Base-by-base conservation (phyloP, 2,888 invertebrate genomes). In the Embidobia sp. region DNA sequence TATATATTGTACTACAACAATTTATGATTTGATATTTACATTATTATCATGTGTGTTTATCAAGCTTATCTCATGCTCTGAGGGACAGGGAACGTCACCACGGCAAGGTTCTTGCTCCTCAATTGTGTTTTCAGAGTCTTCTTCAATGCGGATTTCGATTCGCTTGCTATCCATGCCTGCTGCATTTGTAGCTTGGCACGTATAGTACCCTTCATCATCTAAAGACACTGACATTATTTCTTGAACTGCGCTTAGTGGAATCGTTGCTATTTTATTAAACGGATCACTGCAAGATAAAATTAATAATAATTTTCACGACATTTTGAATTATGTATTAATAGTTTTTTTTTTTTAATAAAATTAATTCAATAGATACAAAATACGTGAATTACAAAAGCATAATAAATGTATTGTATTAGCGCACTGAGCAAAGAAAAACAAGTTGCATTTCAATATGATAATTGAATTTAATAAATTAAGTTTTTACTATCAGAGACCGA, bases 191-290 rank as follows among this genome's bases (percentile, higher is more conserved):
- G 94, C 96, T 1, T 91, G 90, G 84, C 97, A 97, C 1, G 92
- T 91, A 88, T 96, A 96, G 8, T 92, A 91, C 6, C 95, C 95
- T 72, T 93, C 93, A 85, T 96, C 94, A 0, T 91, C 90, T 3
- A 89, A 82, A 0, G 91, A 90, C 29, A 93, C 92, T 3, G 91
- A 90, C 4, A 90, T 90, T 35, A 94, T 93, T 82, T 93, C 92
- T 63, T 92, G 84, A 18, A 88, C 83, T 0, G 92, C 92, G 42
- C 87, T 85, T 19, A 83, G 79, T 0, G 84, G 86, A 7, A 82
- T 80, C 0, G 83, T 82, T 0, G 83, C 79, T 40, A 69, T 66
- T 49, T 72, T 72, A 19, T 80, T 78, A n/a, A 59, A 74, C 1
- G 80, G 35, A 7, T 75, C 76, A 31, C 83, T 83, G 55, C 10